Evolutionary conservation across 1,140 invertebrate genomes (phyloP), one percentile per base, ranked within the genome.

Genomic region (Drosophila bipectinata): DNA sequence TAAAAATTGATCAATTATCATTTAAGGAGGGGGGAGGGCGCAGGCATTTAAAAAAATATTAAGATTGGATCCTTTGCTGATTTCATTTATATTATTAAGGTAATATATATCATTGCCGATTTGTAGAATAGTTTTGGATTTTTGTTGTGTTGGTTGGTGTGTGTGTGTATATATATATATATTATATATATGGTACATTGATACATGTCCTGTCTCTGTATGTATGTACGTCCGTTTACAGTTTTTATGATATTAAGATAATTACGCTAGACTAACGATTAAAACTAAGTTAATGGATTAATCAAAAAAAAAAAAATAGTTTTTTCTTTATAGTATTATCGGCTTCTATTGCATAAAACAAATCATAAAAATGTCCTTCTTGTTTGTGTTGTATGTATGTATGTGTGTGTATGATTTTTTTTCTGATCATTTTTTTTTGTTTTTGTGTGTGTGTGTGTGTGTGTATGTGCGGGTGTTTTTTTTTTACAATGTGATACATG

Each of bases 261-360:
- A 82, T 87, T 87, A 85, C 58, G 74, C 81, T 85, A 85, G 66
- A 75, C 58, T 81, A 87, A 72, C 66, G 71, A 60, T 88, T 87
- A 87, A 34, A 79, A 85, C 85, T 88, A 76, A 62, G 80, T 81
- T 82, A 82, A 88, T 82, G 61, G 60, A 79, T 72, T 55, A 76
- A 56, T 61, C 80, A 67, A 87, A 85, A 85, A 85, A 85, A 85
- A 87, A 79, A 62, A 32, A 28, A 28, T 28, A 28, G 26, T 28
- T 28, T 6, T 6, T 28, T 5, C 18, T 48, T 15, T 66, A 41
- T 14, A 41, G 18, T 62, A 48, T 30, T 9, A 44, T 24, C 58
- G 18, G 61, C 30, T 14, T 48, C 47, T 62, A 55, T 47, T 62
- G 44, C 49, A 62, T 51, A n/a, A 79, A 80, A 73, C 72, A 57